Evolutionary conservation across 2,888 invertebrate genomes (phyloP).

Genomic region (Strigamia crassipes): DNA sequence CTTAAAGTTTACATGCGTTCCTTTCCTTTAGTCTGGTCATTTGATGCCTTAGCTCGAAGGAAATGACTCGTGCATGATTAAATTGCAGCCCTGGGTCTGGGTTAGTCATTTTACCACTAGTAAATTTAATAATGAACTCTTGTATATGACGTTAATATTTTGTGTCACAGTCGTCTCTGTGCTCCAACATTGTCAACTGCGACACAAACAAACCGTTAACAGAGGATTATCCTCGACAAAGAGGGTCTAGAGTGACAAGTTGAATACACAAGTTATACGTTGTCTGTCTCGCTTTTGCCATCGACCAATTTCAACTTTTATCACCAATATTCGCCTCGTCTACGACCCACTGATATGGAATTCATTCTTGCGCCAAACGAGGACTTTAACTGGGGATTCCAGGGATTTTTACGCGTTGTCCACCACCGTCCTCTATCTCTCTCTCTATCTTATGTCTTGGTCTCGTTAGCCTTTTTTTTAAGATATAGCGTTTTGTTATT

Average conservation of each 20-base stretch:
- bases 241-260: background rate
- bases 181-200: background rate
- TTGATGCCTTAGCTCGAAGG: background rate
- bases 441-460: slow-evolving; percentile 1
- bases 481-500: slow-evolving; percentile 34
- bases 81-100: background rate
- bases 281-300: background rate
- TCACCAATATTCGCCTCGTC: background rate
- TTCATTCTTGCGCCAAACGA: slow-evolving; percentile 5
- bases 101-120: background rate
- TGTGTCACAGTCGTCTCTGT: background rate
- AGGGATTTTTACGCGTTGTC: slow-evolving; percentile 26
- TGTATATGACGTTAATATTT: background rate
- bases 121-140: slow-evolving; percentile 2
- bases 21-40: background rate
- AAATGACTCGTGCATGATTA: slow-evolving; percentile 8
- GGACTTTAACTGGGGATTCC: background rate
- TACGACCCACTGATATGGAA: background rate
- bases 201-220: slow-evolving; percentile 5
- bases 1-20: background rate
- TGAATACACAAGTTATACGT: slow-evolving; percentile 5
- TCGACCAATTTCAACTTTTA: slow-evolving; percentile 32
- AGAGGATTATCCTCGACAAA: background rate
- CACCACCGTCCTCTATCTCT: background rate
- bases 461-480: slow-evolving; percentile 13